These are phyloP conservation scores for Scrobipalpa costella DNA, from an alignment of 2,888 invertebrate genomes.

Conservation along the genomic window DNA sequence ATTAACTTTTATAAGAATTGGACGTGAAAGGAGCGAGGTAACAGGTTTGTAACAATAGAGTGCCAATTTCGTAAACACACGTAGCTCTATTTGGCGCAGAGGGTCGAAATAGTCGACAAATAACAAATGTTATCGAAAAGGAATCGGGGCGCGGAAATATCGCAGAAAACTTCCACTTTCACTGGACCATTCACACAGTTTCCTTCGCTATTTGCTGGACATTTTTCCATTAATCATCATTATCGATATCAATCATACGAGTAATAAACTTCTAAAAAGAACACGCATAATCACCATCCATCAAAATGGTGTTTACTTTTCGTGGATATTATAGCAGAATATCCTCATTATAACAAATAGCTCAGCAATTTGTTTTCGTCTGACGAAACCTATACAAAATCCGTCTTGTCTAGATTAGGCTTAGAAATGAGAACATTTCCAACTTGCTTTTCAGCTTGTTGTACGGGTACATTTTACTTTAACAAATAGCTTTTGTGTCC, in stretches of 20 bases:
- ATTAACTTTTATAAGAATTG: conserved; percentile 24
- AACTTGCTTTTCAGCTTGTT: background rate
- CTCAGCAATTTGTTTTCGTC: background rate
- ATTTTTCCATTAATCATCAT: conserved; percentile 20
- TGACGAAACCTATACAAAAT: background rate
- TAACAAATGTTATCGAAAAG: conserved; percentile 13
- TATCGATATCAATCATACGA: conserved; percentile 22
- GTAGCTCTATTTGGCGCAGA: conserved; percentile 19
- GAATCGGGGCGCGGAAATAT: background rate
- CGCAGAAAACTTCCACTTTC: conserved; percentile 3
- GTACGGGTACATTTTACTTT: no score
- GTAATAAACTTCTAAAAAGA: conserved; percentile 20
- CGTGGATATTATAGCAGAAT: background rate
- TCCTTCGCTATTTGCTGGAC: conserved; percentile 1
- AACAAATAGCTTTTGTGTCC: conserved; percentile 1
- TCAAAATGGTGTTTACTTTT: conserved; percentile 2
- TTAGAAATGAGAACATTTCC: background rate
- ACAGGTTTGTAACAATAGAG: conserved; percentile 20
- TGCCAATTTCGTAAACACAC: conserved; percentile 18
- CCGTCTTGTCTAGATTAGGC: background rate
- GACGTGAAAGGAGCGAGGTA: conserved; percentile 12
- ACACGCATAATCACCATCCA: conserved; percentile 14
- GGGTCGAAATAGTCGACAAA: conserved; percentile 15
- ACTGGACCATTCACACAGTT: background rate
- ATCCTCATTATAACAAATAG: conserved; percentile 5